These are phyloP conservation scores for Elymnias hypermnestra DNA, from an alignment of 1,140 invertebrate genomes.

Conservation along the genomic window DNA sequence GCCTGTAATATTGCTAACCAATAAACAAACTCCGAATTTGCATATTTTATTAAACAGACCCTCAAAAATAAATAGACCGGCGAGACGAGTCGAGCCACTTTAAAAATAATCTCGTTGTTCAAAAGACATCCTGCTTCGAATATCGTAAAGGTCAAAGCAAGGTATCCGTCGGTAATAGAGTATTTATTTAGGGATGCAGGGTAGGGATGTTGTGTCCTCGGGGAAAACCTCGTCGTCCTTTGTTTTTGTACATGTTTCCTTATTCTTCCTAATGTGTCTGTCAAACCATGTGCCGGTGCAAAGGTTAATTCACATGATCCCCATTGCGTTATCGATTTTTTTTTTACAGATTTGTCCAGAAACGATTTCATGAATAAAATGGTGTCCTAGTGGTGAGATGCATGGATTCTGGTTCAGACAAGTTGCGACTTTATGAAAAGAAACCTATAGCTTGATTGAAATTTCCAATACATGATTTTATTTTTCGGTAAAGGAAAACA, in stretches of 20 bases:
- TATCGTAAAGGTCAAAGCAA: conserved; percentile 19
- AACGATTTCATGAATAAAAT: too few species aligned
- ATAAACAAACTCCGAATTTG: neutral
- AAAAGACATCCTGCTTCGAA: conserved; percentile 6
- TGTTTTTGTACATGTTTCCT: conserved; percentile 23
- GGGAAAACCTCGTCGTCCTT: conserved; percentile 18
- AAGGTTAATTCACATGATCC: neutral
- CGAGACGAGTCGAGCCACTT: conserved; percentile 5
- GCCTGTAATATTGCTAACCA: neutral
- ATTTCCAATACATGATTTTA: too few species aligned
- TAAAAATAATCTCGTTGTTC: conserved; percentile 11
- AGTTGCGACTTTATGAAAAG: too few species aligned
- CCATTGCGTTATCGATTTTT: too few species aligned
- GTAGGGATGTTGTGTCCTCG: conserved; percentile 13
- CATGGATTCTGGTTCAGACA: too few species aligned
- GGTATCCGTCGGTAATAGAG: conserved; percentile 23
- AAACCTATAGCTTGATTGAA: too few species aligned
- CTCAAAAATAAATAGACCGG: conserved; percentile 6
- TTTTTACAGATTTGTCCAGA: too few species aligned
- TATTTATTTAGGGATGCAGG: conserved; percentile 30
- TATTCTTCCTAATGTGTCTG: neutral
- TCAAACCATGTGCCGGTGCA: too few species aligned
- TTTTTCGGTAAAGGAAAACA: too few species aligned
- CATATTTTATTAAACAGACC: neutral
- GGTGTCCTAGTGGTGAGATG: too few species aligned